Percentiles rank a stretch among this genome's conserved stretches.
Conservation (phyloP, 2,797 vertebrate genomes). For the Pagetopsis macropterus region DNA sequence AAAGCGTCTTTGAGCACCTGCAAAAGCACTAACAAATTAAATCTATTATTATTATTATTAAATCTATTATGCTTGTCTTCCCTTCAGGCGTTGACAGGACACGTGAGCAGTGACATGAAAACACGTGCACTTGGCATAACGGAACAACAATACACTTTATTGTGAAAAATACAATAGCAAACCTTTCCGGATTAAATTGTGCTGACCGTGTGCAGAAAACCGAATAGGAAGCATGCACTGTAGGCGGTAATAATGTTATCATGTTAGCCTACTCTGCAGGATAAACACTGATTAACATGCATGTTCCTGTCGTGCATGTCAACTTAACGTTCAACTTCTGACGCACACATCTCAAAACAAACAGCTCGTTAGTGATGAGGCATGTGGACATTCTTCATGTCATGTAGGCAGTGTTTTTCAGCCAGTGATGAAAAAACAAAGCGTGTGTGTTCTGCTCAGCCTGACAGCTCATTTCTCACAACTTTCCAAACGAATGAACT, state of each 20-base stretch:
- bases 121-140: neutral
- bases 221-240: conserved; percentile 14
- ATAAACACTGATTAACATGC: neutral
- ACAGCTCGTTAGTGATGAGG: neutral
- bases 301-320: neutral
- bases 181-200: conserved; percentile 4
- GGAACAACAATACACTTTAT: neutral
- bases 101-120: conserved; percentile 1
- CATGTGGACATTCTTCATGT: conserved; percentile 21
- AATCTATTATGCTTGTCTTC: neutral
- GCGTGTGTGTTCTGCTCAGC: neutral
- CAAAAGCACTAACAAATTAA: too few species aligned
- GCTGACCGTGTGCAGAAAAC: conserved; percentile 4
- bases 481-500: neutral
- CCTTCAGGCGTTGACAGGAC: neutral
- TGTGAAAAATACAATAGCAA: neutral
- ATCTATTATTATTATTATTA: too few species aligned
- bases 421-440: neutral
- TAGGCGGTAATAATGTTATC: neutral
- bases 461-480: conserved; percentile 36
- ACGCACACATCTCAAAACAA: conserved; percentile 8
- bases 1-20: too few species aligned
- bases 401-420: neutral
- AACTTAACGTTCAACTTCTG: neutral
- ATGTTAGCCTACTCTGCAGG: neutral